These are phyloP conservation scores for Melanotus villosus DNA, from an alignment of 2,888 invertebrate species.

Conservation along the genomic window DNA sequence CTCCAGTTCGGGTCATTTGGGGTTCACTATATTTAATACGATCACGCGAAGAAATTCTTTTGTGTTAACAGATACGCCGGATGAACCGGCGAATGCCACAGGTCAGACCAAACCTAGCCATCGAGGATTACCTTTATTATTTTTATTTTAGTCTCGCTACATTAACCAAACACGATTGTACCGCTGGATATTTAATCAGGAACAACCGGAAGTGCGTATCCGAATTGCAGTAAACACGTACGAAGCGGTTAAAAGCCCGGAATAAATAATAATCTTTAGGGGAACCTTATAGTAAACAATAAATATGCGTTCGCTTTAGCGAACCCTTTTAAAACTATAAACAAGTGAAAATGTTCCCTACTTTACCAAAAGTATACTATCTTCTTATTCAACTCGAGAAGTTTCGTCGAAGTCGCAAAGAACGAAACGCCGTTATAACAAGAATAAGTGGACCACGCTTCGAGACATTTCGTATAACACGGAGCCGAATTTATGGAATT, in stretches of 20 bases:
- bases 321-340: not conserved
- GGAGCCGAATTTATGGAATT: slow-evolving; percentile 16
- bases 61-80: too few species aligned
- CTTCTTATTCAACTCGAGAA: slow-evolving; percentile 9
- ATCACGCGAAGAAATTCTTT: slow-evolving; percentile 5
- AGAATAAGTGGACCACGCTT: slow-evolving; percentile 23
- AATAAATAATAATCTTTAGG: not conserved
- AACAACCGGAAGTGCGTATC: too few species aligned
- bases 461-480: slow-evolving; percentile 10
- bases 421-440: slow-evolving; percentile 23
- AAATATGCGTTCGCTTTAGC: not conserved
- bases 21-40: slow-evolving; percentile 8
- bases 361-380: slow-evolving; percentile 5
- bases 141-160: not conserved
- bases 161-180: not conserved
- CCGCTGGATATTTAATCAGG: too few species aligned
- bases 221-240: not conserved
- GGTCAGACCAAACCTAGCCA: not conserved
- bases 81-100: not conserved
- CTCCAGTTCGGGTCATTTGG: not conserved
- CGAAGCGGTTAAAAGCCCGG: not conserved
- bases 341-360: not conserved
- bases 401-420: slow-evolving; percentile 4
- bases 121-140: not conserved
- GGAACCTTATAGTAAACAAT: not conserved